Evolutionary conservation across 2,888 invertebrate genomes (phyloP), one percentile per base, ranked within the genome.

Genomic region (Mallateleia sp.): DNA sequence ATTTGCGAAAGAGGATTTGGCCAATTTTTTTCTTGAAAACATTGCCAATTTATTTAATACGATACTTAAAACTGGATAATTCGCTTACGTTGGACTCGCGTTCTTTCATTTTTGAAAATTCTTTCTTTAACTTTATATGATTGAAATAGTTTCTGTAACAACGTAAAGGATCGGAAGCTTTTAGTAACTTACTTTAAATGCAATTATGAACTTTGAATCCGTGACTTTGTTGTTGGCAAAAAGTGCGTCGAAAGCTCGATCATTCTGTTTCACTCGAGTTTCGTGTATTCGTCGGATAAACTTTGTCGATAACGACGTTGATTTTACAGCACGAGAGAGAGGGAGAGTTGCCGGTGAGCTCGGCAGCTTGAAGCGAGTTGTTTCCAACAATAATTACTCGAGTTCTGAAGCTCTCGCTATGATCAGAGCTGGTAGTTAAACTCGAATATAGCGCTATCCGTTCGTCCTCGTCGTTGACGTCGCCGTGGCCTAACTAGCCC

Each of bases 301-400:
- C 78, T 88, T 82, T 82, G 75, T 67, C 85, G 88, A 86, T 88
- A 86, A 81, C 78, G 78, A 88, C 77, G 83, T 88, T 84, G 85
- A 81, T 85, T 83, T 84, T 84, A 18, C 67, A 34, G 32, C 45
- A 71, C 11, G 25, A 75, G 32, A 14, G 42, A 6, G 62, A 38
- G 71, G 45, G 82, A 47, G 45, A 38, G 45, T n/a, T 24, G 79
- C 52, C 82, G 60, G 56, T 9, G 28, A 58, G 78, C 72, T 42
- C 60, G 79, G 74, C 75, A 83, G 87, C 78, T 89, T 80, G 89
- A 92, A 90, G 89, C 85, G 88, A 92, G 91, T 91, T 91, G 92
- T 93, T 93, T 81, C 88, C 89, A 93, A 92, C 92, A 92, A 93
- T 93, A 93, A 93, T 94, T 93, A 93, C 92, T 90, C 86, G 92